Conservation (phyloP, 2,888 invertebrate genomes). For the Agrilus cyanescens region DNA sequence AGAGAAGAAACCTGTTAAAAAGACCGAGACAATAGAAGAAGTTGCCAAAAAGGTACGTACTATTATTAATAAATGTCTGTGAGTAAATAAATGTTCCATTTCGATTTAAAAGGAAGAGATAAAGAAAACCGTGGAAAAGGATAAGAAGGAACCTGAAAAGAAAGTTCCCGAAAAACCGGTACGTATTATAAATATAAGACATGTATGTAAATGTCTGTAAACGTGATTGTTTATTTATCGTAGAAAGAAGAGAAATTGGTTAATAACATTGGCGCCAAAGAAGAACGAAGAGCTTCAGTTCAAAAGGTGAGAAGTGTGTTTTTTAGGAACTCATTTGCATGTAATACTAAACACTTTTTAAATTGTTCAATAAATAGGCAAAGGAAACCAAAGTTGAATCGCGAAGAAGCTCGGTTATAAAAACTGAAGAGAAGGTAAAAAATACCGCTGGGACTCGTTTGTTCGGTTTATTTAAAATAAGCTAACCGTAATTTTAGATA, state of each 20-base stretch:
- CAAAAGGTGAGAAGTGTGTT: slow-evolving; percentile 26
- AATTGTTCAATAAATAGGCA: slow-evolving; percentile 20
- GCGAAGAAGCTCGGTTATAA: slow-evolving; percentile 30
- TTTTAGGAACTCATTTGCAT: slow-evolving; percentile 5
- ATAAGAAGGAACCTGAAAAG: slow-evolving; percentile 28
- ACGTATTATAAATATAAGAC: not conserved
- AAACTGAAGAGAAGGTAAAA: slow-evolving; percentile 31
- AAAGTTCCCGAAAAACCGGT: slow-evolving; percentile 4
- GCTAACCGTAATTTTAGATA: slow-evolving; percentile 18
- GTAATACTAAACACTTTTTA: slow-evolving; percentile 4
- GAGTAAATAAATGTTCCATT: slow-evolving; percentile 10
- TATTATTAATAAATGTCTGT: slow-evolving; percentile 11
- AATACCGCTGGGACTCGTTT: not conserved
- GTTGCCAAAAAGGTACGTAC: slow-evolving; percentile 13
- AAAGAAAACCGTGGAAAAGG: slow-evolving; percentile 37
- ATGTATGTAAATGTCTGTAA: not conserved
- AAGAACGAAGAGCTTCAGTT: slow-evolving; percentile 32
- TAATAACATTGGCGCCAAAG: slow-evolving; percentile 33
- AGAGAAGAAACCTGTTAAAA: slow-evolving; percentile 17
- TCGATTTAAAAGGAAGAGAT: slow-evolving; percentile 16
- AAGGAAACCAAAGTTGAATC: slow-evolving; percentile 33
- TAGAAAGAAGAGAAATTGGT: slow-evolving; percentile 28
- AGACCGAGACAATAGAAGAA: slow-evolving; percentile 13
- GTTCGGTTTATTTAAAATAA: no score
- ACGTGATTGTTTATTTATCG: slow-evolving; percentile 6